Percentiles rank a stretch among this genome's conserved stretches.
Evolutionary conservation across 2,888 invertebrate species (phyloP).

Genomic region (Pogonocherus hispidulus): DNA sequence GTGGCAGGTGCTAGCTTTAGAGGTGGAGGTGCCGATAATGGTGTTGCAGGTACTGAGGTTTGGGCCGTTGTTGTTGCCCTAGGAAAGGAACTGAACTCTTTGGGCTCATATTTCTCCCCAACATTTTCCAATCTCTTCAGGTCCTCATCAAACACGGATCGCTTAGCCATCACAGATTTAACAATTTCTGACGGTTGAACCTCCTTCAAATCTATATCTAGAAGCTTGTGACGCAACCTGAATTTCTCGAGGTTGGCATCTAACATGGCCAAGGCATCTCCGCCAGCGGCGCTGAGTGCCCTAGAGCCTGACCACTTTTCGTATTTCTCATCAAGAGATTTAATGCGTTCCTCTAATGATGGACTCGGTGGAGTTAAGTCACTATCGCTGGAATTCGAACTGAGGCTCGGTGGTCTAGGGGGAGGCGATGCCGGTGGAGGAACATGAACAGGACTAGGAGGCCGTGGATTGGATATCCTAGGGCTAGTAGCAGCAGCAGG

Average conservation of each 20-base stretch:
- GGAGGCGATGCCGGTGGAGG: slow-evolving; percentile 75
- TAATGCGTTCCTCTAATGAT: slow-evolving; percentile 91
- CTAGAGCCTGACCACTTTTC: slow-evolving; percentile 88
- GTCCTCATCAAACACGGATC: slow-evolving; percentile 97
- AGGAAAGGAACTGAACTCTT: slow-evolving; percentile 69
- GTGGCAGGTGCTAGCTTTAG: slow-evolving; percentile 56
- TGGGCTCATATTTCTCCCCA: slow-evolving; percentile 84
- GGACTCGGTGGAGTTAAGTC: slow-evolving; percentile 79
- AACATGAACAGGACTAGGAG: slow-evolving; percentile 64
- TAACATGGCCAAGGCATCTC: slow-evolving; percentile 70
- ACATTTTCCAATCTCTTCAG: slow-evolving; percentile 91
- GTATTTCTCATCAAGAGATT: slow-evolving; percentile 93
- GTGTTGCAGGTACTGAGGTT: slow-evolving; percentile 50
- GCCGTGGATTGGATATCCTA: slow-evolving; percentile 65
- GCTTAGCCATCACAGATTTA: slow-evolving; percentile 90
- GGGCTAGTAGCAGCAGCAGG: slow-evolving; percentile 71
- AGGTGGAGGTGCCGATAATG: slow-evolving; percentile 55
- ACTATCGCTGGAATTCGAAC: slow-evolving; percentile 82
- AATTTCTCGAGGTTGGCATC: slow-evolving; percentile 72
- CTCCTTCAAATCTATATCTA: slow-evolving; percentile 77
- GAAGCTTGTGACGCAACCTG: slow-evolving; percentile 79
- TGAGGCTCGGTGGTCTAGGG: slow-evolving; percentile 81
- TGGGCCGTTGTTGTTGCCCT: slow-evolving; percentile 47
- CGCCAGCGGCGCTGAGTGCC: slow-evolving; percentile 72
- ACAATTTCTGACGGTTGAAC: slow-evolving; percentile 94